Evolutionary conservation across 1,140 invertebrate genomes (phyloP).

Genomic region (Leguminivora glycinivorella): DNA sequence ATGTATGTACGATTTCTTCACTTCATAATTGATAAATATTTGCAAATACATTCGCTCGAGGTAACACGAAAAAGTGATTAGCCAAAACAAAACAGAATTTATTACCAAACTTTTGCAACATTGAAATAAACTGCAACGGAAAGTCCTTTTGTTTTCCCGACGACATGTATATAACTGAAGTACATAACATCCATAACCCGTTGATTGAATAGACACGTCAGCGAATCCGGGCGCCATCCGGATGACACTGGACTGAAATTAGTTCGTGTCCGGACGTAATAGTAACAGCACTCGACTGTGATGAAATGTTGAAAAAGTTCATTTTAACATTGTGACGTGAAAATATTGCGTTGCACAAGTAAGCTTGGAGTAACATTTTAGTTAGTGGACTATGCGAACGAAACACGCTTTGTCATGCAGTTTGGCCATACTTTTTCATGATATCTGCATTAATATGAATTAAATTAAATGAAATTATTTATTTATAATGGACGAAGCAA

Average conservation of each 20-base stretch:
- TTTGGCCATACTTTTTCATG: too few species aligned
- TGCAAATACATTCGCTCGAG: neutral
- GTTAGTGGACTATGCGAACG: neutral
- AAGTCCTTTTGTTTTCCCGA: neutral
- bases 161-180: neutral
- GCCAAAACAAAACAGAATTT: neutral
- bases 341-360: neutral
- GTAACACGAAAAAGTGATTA: neutral
- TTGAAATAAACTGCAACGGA: neutral
- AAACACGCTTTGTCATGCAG: too few species aligned
- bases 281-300: neutral
- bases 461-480: too few species aligned
- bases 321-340: neutral
- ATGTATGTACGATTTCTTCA: too few species aligned
- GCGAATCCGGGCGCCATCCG: neutral
- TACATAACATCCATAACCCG: neutral
- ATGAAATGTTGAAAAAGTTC: neutral
- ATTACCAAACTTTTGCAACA: neutral
- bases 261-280: neutral
- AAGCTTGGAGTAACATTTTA: neutral
- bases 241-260: neutral
- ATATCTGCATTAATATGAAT: too few species aligned
- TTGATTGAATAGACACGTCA: constrained; percentile 3
- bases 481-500: too few species aligned
- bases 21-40: too few species aligned